Evolutionary conservation across 2,888 invertebrate species (phyloP), one percentile per base, ranked within the genome.

Genomic region (Ischnura elegans): DNA sequence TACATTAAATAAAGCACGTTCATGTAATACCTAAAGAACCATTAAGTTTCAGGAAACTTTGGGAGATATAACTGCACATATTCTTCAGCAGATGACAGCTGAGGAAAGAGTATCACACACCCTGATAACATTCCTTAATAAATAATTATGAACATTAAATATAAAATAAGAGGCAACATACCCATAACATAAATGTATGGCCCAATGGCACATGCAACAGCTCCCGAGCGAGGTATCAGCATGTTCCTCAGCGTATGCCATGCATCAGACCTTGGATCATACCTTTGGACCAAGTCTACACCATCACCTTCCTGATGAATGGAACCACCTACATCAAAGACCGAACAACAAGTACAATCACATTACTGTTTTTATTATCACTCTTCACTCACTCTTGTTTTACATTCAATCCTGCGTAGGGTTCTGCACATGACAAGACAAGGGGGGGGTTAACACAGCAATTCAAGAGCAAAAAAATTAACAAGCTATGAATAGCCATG

Each of bases 221-320:
- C 96, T n/a, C 96, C 96, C 94, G 96, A 96, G 19, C 96, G 95
- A 29, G 96, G 96, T 94, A 96, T 96, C 76, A 96, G 95, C 96
- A 96, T 96, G 47, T 95, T 95, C 3, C 96, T 95, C 94, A 96
- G 95, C 94, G 96, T 96, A n/a, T 95, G 95, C 96, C 96, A 96
- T n/a, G 94, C 95, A 94, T 96, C 95, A 16, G 95, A 95, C 86
- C 95, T 95, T 0, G 96, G 96, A 94, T 96, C 96, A 95, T 95
- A 96, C 94, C 95, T 94, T 94, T 96, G 96, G 5, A 96, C 96
- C 93, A 96, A 94, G 93, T 96, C 96, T 94, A 96, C 96, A 4
- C 96, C 96, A 95, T 96, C 96, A 0, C 96, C 96, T 95, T 96
- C 96, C 94, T 96, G 96, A 93, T 96, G 94, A n/a, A 96, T 95